Base-by-base conservation (phyloP, 2,113 vertebrate species). In the Sterrhoptilus dennistouni region DNA sequence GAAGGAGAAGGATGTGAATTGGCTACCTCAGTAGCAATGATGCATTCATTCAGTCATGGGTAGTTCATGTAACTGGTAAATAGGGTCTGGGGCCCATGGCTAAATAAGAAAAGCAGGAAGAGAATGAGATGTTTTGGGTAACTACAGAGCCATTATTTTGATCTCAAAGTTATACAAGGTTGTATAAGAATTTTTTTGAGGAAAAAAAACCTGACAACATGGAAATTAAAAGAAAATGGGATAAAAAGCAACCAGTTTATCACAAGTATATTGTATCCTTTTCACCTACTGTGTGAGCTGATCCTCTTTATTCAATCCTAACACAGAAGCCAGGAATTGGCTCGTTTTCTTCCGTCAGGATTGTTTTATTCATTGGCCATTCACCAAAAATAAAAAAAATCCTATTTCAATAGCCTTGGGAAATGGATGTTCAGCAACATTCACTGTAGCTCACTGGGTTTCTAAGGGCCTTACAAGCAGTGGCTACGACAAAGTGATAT, bases 381-480 rank as follows among this genome's bases (percentile, higher is more conserved):
- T 94, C 88, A 94, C 93, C 49, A 83, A 65, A 83, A 87, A 81
- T 74, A 84, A 79, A 84, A 65, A 90, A 93, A 85, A 77, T 86
- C 68, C 68, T 31, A 64, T 80, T 95, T 97, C 96, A 97, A 94
- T 94, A 90, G 93, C 79, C 92, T 94, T 94, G 93, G 93, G 92
- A 96, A 96, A 92, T 96, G 82, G 95, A 95, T 96, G 95, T 93
- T 96, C 96, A 93, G 83, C 71, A 95, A 95, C 88, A 93, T 87
- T 97, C 88, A 93, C 23, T 88, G 88, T 40, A 75, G 64, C 76
- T 95, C 49, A 9, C 38, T 86, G 70, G 57, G 76, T 94, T 95
- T 97, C 93, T 78, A 95, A 77, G 79, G 42, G 54, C 59, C 83
- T 86, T 88, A 80, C 35, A 94, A 60, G 60, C 44, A 83, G 29